Evolutionary conservation across 2,113 vertebrate species (phyloP).

Genomic region (Bagarius yarrelli): DNA sequence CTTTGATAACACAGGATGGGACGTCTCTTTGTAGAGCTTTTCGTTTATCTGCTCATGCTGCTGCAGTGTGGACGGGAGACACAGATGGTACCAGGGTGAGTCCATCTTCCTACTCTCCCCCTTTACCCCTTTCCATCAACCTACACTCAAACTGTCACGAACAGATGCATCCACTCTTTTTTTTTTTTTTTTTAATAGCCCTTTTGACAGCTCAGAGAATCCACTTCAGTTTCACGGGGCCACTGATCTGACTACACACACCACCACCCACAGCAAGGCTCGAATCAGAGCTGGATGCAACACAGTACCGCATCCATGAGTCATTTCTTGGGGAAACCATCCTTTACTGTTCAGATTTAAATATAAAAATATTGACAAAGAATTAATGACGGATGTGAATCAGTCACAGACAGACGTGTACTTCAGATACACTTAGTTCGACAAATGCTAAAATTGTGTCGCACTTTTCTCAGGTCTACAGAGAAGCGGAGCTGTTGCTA

Average conservation of each 20-base stretch:
- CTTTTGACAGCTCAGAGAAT: conserved; percentile 8
- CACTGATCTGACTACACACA: conserved; percentile 11
- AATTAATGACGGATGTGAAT: conserved; percentile 3
- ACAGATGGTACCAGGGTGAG: conserved; percentile 9
- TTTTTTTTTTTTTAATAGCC: background rate
- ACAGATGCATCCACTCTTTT: conserved; percentile 12
- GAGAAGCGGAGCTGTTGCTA: conserved; percentile 10
- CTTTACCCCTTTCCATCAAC: background rate
- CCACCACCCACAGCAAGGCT: background rate
- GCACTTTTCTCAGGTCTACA: conserved; percentile 6
- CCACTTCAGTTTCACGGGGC: background rate
- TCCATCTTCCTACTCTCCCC: background rate
- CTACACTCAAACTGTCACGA: conserved; percentile 26
- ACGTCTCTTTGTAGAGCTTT: background rate
- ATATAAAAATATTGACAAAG: background rate
- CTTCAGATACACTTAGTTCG: background rate
- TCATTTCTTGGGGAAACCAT: conserved; percentile 30
- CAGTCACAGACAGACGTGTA: background rate
- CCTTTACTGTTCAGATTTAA: background rate
- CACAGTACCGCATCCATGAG: background rate
- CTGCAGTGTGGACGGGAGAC: background rate
- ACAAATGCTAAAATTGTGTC: background rate
- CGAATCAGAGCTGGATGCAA: conserved; percentile 5
- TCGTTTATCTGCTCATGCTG: conserved; percentile 20
- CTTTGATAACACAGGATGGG: conserved; percentile 32